Evolutionary conservation across 1,140 invertebrate species (phyloP), one percentile per base, ranked within the genome.

Genomic region (Formica selysi): DNA sequence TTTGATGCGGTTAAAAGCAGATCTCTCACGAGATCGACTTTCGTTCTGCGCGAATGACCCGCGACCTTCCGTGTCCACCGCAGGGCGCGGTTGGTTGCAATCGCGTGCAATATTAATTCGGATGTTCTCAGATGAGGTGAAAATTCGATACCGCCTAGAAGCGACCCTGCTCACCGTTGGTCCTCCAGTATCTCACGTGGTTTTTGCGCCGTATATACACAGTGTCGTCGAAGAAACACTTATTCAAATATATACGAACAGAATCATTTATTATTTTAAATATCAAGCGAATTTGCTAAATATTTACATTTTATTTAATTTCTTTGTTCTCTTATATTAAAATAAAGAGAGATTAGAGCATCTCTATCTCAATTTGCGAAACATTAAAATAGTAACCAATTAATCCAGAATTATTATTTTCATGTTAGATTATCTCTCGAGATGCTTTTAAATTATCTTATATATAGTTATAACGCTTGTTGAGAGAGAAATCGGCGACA

Each of bases 91-190:
- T 78, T 65, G 64, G 67, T 85, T 73, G 70, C 48, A 70, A 41
- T 87, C 87, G 76, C 57, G 81, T 94, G 88, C 92, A 94, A 92
- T 94, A 93, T 94, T 93, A 93, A 93, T 91, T 91, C 91, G 92
- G 91, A 89, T 92, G 88, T 92, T 86, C 86, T 88, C 88, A 91
- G 90, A 92, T 83, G 85, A 89, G 88, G 88, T 87, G 92, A 93
- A 94, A 94, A 93, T 93, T 92, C 92, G 93, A 94, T 94, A 93
- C 88, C 84, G 86, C 57, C 88, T 61, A 41, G 79, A 22, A 74
- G 79, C 68, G 36, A 73, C 38, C 19, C 38, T 26, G 65, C 65
- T 41, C 44, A 19, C 51, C 29, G 54, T 38, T 44, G 79, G 7
- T 22, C 29, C 76, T 57, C 6, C 62, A 26, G 57, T 71, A 57